Evolutionary conservation across 2,113 vertebrate genomes (phyloP), one percentile per base, ranked within the genome.

Genomic region (Pongo abelii): DNA sequence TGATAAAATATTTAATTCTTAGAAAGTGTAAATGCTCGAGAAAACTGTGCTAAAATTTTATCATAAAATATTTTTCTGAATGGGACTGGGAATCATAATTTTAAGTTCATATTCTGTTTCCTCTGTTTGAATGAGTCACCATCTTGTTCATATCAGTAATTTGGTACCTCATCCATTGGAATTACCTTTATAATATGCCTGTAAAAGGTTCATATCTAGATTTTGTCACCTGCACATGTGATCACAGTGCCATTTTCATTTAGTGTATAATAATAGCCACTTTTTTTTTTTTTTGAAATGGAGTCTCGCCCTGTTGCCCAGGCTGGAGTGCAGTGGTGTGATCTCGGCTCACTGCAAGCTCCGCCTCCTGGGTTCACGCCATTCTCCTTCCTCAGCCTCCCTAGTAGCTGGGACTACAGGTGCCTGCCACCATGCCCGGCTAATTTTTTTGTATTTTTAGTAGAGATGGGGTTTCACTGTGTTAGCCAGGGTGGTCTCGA

Each of bases 1-100:
- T 95, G 80, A 79, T 92, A 92, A 89, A 92, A 87, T 17, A 88
- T 70, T 84, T 57, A 91, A 55, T 75, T 95, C 59, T 80, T 92
- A 93, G 67, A 87, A 92, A 91, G 77, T 80, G 2, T 91, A 79
- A 92, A 52, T 93, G 84, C 8, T 87, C 27, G 80, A 92, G 70
- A 38, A 67, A 90, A 64, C 43, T 72, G 38, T 72, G 38, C 55
- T 75, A 90, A 79, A 79, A 72, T 92, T 92, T 83, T 74, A 55
- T 86, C 16, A 46, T 83, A 93, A 97, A 93, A 64, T 10, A 9
- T 85, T 89, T 92, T 92, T 94, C 25, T 84, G 23, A 93, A 30
- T 77, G 32, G 38, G 59, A 89, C 75, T 72, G 85, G 30, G 22
- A 95, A 55, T 94, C 72, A 50, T 84, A 84, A 84, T 93, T 96